phyloP scores from a whole-genome alignment of 2,888 invertebrate species.

The Pterostichus madidus region DNA sequence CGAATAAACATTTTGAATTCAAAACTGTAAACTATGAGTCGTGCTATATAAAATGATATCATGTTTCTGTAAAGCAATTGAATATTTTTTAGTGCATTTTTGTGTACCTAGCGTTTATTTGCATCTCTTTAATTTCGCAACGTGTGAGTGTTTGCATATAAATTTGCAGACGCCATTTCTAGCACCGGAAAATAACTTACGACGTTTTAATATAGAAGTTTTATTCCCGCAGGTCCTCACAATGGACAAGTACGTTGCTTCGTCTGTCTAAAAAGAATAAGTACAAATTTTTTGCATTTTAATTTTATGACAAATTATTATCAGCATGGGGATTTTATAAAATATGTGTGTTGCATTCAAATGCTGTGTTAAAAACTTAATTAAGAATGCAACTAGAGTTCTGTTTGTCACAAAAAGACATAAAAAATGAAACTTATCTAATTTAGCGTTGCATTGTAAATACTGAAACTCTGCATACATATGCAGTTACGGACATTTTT shows the following conservation, averaged over 20 bases:
- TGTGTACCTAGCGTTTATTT: neutral
- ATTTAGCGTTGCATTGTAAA: constrained; percentile 54
- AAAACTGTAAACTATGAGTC: too few relatives aligned
- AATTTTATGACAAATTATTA: constrained; percentile 66
- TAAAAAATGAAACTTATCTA: constrained; percentile 57
- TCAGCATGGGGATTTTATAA: constrained; percentile 63
- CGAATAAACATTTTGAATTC: too few relatives aligned
- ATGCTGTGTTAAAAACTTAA: constrained; percentile 66
- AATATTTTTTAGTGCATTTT: too few relatives aligned
- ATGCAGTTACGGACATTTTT: constrained; percentile 34
- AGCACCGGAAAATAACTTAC: constrained; percentile 41
- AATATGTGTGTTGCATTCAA: constrained; percentile 65
- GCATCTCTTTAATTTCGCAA: constrained; percentile 3
- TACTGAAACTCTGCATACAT: constrained; percentile 41
- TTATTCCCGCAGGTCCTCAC: constrained; percentile 44
- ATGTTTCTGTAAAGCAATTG: too few relatives aligned
- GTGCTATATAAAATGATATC: too few relatives aligned
- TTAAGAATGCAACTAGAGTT: constrained; percentile 64
- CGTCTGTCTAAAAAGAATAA: constrained; percentile 60
- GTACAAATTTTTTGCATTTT: constrained; percentile 64
- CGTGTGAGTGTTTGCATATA: constrained; percentile 28
- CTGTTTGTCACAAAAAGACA: constrained; percentile 59
- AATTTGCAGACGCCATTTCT: constrained; percentile 34
- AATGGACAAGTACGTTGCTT: constrained; percentile 59
- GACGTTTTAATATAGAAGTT: constrained; percentile 61